Conservation (phyloP, 2,888 invertebrate genomes). For the Spodoptera littoralis region DNA sequence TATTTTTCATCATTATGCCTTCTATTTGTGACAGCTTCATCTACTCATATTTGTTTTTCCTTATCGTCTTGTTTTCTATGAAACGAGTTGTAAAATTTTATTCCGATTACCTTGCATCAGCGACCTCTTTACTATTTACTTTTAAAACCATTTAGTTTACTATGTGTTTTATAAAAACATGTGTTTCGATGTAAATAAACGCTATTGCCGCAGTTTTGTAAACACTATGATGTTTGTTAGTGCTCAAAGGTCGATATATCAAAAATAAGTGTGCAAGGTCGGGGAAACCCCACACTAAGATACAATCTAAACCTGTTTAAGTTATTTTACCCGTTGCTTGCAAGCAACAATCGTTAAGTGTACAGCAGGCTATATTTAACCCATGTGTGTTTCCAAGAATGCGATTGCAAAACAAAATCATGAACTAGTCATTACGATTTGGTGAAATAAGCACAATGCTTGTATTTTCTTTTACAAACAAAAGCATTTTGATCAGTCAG, state of each 20-base stretch:
- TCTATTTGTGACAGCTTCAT: conserved; percentile 33
- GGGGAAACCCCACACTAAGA: conserved; percentile 60
- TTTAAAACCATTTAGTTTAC: conserved; percentile 31
- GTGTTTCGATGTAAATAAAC: conserved; percentile 18
- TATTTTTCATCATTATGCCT: conserved; percentile 24
- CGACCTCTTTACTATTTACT: conserved; percentile 32
- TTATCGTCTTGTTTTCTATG: conserved; percentile 24
- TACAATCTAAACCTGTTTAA: conserved; percentile 50
- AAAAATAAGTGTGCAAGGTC: conserved; percentile 56
- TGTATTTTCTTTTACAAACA: conserved; percentile 10
- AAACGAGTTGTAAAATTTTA: conserved; percentile 25
- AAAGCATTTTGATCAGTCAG: background rate
- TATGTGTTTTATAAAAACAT: conserved; percentile 30
- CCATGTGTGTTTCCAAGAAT: conserved; percentile 33
- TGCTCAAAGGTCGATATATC: conserved; percentile 30
- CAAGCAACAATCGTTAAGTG: conserved; percentile 20
- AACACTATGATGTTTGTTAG: conserved; percentile 31
- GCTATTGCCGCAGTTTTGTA: conserved; percentile 23
- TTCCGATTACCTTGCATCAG: conserved; percentile 26
- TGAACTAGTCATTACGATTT: conserved; percentile 23
- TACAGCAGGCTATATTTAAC: conserved; percentile 23
- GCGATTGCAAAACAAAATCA: conserved; percentile 34
- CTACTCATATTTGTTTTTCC: conserved; percentile 36
- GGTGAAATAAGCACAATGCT: background rate
- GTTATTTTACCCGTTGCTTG: conserved; percentile 34